Base-by-base conservation (phyloP, 2,113 vertebrate species). In the Microcebus murinus region DNA sequence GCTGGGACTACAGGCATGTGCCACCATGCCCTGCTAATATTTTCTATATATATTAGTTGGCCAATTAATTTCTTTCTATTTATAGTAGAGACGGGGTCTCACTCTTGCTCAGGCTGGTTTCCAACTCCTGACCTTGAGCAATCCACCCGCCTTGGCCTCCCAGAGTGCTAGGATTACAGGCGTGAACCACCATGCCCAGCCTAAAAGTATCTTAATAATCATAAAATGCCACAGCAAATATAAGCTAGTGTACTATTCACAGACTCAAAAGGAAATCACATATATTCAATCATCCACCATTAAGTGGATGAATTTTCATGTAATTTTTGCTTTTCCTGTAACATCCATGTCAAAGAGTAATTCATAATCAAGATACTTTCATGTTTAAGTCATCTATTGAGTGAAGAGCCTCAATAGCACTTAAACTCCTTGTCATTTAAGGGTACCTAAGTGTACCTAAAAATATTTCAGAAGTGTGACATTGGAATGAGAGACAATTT, bases 241-340 rank as follows among this genome's bases (percentile, higher is more conserved):
- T 79, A 83, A 73, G 39, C 80, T 73, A 73, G 25, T 85, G 4
- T 25, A 42, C 61, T 50, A 65, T 42, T 91, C 59, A 71, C 14
- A 13, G 45, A 71, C 83, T 79, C 52, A 73, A 77, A 92, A 96
- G 92, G 45, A 93, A 77, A 83, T 25, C 23, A 77, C 15, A n/a
- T 50, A 59, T 71, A 67, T 59, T 61, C 29, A 21, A 48, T 65
- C 6, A 94, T 45, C 45, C 45, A 45, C 45, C 45, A 80, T 55
- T 96, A 89, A 74, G 29, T 71, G 90, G 82, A 86, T 63, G 34
- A 45, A 63, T 87, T 89, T 96, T 76, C 48, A 77, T 74, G 6
- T 85, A 86, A 73, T 15, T 70, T 94, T 85, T 95, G 52, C 29
- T 81, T 95, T 95, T 90, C 23, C 65, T 87, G 4, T 89, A 57